Evolutionary conservation across 2,888 invertebrate species (phyloP).

Genomic region (Furcula furcula): DNA sequence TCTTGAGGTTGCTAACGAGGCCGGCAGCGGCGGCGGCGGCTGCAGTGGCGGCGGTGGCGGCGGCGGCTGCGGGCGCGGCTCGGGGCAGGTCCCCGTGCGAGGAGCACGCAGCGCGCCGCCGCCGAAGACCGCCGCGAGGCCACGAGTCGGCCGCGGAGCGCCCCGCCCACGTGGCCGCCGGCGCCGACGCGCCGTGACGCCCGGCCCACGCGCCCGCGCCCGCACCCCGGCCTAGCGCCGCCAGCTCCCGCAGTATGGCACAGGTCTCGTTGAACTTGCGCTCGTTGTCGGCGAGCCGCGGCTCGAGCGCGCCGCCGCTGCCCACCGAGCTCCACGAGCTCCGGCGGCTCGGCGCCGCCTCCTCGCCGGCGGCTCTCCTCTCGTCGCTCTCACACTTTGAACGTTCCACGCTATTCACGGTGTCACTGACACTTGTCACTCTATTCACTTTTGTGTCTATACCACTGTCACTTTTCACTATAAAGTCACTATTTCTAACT

Average conservation of each 20-base stretch:
- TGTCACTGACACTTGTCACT: slow-evolving; percentile 78
- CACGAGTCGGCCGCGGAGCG: slow-evolving; percentile 82
- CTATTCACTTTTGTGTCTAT: slow-evolving; percentile 69
- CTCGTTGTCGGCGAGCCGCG: slow-evolving; percentile 56
- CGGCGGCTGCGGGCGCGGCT: no score
- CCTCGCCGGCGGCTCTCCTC: slow-evolving; percentile 53
- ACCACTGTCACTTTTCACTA: slow-evolving; percentile 79
- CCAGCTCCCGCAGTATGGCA: slow-evolving; percentile 83
- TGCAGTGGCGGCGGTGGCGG: no score
- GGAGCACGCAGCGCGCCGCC: slow-evolving; percentile 62
- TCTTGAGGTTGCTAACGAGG: slow-evolving; percentile 92
- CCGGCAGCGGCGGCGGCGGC: no score
- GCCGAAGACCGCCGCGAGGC: slow-evolving; percentile 66
- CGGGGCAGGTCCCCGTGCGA: slow-evolving; percentile 70
- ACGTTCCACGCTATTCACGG: slow-evolving; percentile 85
- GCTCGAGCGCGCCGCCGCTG: slow-evolving; percentile 87
- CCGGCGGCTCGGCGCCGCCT: slow-evolving; percentile 80
- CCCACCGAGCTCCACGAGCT: slow-evolving; percentile 91
- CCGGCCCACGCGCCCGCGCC: slow-evolving; percentile 69
- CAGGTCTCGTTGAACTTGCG: slow-evolving; percentile 77
- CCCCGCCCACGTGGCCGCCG: slow-evolving; percentile 72
- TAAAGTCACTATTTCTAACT: slow-evolving; percentile 61
- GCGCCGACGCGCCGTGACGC: slow-evolving; percentile 83
- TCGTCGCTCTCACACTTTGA: slow-evolving; percentile 81
- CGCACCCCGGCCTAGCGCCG: slow-evolving; percentile 63